phyloP scores from a whole-genome alignment of 2,113 vertebrate species.

The Phodopus roborovskii region DNA sequence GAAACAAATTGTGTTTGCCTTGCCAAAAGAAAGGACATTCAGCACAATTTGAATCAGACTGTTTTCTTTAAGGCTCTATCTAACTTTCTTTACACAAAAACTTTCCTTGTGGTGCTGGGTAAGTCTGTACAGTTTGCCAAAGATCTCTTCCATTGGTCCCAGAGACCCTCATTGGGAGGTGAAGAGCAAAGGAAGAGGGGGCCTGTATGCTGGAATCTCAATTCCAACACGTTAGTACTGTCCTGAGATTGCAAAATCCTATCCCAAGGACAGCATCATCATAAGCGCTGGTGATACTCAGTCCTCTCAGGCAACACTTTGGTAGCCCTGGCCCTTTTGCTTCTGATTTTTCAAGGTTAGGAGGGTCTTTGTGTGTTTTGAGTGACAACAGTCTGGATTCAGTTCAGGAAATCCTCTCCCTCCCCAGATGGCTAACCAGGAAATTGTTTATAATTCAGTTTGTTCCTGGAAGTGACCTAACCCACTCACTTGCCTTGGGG shows the following conservation, averaged over 20 bases:
- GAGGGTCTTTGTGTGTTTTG: not conserved
- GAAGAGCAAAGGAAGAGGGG: not conserved
- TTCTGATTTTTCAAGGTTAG: not conserved
- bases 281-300: not conserved
- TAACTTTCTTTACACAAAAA: conserved; percentile 9
- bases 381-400: not conserved
- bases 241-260: not conserved
- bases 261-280: not conserved
- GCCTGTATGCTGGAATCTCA: not conserved
- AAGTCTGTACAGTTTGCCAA: conserved; percentile 48
- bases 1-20: not conserved
- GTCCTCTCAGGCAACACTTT: not conserved
- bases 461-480: conserved; percentile 62
- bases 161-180: conserved; percentile 54
- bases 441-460: conserved; percentile 69
- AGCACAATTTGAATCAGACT: conserved; percentile 39
- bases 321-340: not conserved
- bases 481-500: not conserved
- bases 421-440: conserved; percentile 66
- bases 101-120: conserved; percentile 62
- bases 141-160: not conserved
- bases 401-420: conserved; percentile 71
- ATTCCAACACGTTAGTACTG: not conserved
- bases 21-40: not conserved
- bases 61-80: not conserved